Base-by-base conservation (phyloP, 2,113 vertebrate species). In the Oreotrochilus melanogaster region DNA sequence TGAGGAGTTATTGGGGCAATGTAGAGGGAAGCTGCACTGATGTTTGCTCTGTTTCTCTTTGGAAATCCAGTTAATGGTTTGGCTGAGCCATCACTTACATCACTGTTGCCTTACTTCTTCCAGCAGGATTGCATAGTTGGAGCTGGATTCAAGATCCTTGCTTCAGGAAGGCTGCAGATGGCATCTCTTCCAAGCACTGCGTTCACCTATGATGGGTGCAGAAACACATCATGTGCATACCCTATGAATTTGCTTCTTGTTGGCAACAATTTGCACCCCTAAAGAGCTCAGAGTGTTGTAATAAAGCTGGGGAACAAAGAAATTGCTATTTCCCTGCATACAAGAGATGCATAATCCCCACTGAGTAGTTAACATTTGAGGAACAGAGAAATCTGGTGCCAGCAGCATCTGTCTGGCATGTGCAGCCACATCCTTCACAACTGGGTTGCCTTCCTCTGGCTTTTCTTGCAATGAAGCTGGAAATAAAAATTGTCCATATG, bases 301-400 rank as follows among this genome's bases (percentile, higher is more conserved):
- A 78, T 90, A 65, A 94, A 86, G 64, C 43, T n/a, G 78, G 47
- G 73, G 95, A 83, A 96, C 85, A 93, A 96, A 96, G 90, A 67
- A 83, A 71, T 45, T 78, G 87, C 80, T 78, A 45, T 85, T 94
- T 85, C 58, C 48, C 84, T 10, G 5, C 50, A 1, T 27, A 31
- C 45, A 50, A 69, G 57, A 35, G 3, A 4, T 9, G 12, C 8
- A 4, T 61, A 60, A 71, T 82, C 75, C 81, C 47, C 47, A 57
- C 64, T 23, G 92, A 70, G 54, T 22, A 73, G 54, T 80, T 88
- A 83, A 60, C 54, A 30, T 78, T 69, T 83, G 60, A 71, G 47
- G 25, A 86, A 39, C 37, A 48, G 1, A 33, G 58, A 66, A 21
- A 42, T 85, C 73, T 35, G 64, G 28, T 71, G 71, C 81, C 94